Base-by-base conservation (phyloP, 2,888 invertebrate genomes). In the Tipula lateralis region DNA sequence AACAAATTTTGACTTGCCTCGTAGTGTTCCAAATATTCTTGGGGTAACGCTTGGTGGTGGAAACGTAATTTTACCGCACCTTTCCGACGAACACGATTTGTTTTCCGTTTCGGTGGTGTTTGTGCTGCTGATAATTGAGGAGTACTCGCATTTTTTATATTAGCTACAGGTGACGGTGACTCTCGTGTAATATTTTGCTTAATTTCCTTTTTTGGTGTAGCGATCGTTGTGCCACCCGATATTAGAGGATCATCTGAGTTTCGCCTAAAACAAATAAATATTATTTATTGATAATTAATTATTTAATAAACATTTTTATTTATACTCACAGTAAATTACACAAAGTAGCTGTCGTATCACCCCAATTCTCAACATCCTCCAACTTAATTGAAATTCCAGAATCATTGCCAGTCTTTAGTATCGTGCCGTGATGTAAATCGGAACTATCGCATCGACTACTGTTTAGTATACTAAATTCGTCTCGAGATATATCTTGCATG, bases 1-100 rank as follows among this genome's bases (percentile, higher is more conserved):
- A 91, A 91, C 86, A 92, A 92, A 86, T 93, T 93, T 84, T 94
- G 90, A 5, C 94, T 93, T 84, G 94, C 94, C 89, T 95, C 95
- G 91, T 95, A 95, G 88, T 95, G 95, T 87, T 94, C 95, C 84
- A 95, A 91, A 88, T 95, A 95, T 88, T 95, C 95, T 16, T 94
- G 93, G 0, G 95, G 95, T 85, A 95, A 88, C 0, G 95, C 95
- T 88, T 95, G 95, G 88, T 95, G 95, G 87, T 95, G 95, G 88
- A 95, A 95, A 88, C 95, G 94, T 84, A 95, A 91, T 89, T 95
- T 95, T 92, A 94, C 93, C 87, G 94, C 91, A 82, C 94, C 93
- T 86, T 86, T 86, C 19, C 86, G 84, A 84, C 86, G 87, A 87
- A n/a, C 88, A 85, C 19, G 86, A 87, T 85, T 85, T 19, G 84